These are phyloP conservation scores for Ailurus styani DNA, from an alignment of 2,113 vertebrate genomes.

Conservation along the genomic window DNA sequence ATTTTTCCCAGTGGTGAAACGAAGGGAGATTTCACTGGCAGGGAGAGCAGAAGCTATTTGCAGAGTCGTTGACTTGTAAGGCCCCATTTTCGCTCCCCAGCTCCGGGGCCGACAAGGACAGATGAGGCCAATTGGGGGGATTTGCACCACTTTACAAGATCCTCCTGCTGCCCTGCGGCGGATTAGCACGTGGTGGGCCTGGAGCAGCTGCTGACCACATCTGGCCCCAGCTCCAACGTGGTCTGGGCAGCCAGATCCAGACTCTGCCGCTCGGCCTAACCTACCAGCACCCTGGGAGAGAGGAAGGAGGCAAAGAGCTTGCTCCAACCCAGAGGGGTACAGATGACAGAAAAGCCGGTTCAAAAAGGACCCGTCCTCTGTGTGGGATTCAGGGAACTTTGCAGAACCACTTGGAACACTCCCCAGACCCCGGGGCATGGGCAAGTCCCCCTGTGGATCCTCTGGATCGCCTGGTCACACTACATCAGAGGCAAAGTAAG, in stretches of 20 bases:
- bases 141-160: constrained; percentile 70
- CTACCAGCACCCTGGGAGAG: background rate
- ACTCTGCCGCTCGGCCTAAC: background rate
- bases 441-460: background rate
- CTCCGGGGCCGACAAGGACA: constrained; percentile 51
- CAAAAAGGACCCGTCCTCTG: background rate
- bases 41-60: constrained; percentile 43
- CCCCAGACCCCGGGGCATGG: background rate
- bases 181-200: constrained; percentile 60
- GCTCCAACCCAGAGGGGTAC: background rate
- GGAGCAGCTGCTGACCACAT: constrained; percentile 69
- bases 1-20: background rate
- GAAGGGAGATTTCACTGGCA: background rate
- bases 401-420: background rate
- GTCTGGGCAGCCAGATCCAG: background rate
- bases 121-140: constrained; percentile 65
- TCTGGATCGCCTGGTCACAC: background rate
- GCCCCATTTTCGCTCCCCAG: constrained; percentile 27
- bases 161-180: constrained; percentile 51
- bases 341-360: background rate
- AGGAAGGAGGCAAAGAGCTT: background rate
- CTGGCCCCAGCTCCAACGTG: constrained; percentile 57
- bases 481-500: background rate
- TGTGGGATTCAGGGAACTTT: background rate
- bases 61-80: constrained; percentile 56